Evolutionary conservation across 2,888 invertebrate genomes (phyloP), one percentile per base, ranked within the genome.

Genomic region (Minunthozetes semirufus): DNA sequence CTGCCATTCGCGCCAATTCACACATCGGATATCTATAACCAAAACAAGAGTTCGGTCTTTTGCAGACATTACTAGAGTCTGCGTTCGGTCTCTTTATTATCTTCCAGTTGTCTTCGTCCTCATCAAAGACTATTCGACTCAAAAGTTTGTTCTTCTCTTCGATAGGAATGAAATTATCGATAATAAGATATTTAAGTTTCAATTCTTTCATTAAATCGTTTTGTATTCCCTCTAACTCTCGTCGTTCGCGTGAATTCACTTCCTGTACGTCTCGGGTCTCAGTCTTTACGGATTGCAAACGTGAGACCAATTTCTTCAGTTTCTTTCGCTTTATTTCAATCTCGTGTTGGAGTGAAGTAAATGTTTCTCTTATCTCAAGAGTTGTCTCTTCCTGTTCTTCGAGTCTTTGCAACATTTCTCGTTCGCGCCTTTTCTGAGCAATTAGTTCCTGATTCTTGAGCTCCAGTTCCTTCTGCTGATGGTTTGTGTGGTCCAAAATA

Each of bases 241-340:
- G 89, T 74, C 97, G 86, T 83, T 98, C 96, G 77, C 89, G 88
- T 81, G 93, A 90, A 84, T 95, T 94, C 81, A 93, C 93, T 81
- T 92, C 93, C 76, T 89, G 89, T 73, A 89, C 87, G 81, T 93
- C 93, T 77, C 88, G 88, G 13, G 92, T 87, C 81, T 94, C 94
- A 81, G 89, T 89, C 79, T 90, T 88, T 0, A 89, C 84, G 3
- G 87, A 86, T 82, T 90, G 87, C 81, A 92, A 87, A 84, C 94
- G 94, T 19, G 89, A 87, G 81, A 93, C 90, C 81, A 97, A 88
- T 81, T 95, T 93, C 81, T 94, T 93, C 74, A 97, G 84, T 83
- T 96, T 94, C 80, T 91, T 92, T 29, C 95, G 92, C 84, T 98
- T 99, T 75, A 93, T 89, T 82, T 99, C 98, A 1, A 98, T 95